These are phyloP conservation scores for Sebastes reedi DNA, from an alignment of 2,797 vertebrate species.

Conservation along the genomic window DNA sequence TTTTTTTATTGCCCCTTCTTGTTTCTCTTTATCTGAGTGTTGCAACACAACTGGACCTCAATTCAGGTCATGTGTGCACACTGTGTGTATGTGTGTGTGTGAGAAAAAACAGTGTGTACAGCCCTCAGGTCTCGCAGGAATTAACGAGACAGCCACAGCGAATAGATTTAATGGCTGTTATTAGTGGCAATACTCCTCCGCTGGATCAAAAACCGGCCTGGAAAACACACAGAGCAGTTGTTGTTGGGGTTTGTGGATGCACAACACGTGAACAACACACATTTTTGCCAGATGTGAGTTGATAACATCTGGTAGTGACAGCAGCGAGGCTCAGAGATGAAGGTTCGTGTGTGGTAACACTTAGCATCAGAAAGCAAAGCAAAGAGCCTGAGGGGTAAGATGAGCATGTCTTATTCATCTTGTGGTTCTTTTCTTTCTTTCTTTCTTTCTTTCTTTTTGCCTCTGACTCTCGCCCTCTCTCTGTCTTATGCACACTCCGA, in stretches of 20 bases:
- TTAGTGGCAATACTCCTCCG: conserved; percentile 9
- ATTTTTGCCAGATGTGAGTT: conserved; percentile 34
- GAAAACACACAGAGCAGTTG: conserved; percentile 15
- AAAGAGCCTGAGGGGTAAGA: conserved; percentile 1
- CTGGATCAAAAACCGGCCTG: background rate
- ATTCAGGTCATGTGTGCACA: background rate
- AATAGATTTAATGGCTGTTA: conserved; percentile 27
- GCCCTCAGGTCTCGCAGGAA: background rate
- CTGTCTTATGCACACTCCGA: background rate
- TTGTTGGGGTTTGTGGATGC: conserved; percentile 7
- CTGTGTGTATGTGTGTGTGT: background rate
- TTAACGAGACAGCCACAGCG: background rate
- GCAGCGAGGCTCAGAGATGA: background rate
- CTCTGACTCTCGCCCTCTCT: background rate
- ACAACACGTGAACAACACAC: conserved; percentile 6
- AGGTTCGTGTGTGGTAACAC: background rate
- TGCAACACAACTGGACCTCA: conserved; percentile 2
- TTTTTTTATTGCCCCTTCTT: background rate
- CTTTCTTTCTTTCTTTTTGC: background rate
- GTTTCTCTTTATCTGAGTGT: background rate
- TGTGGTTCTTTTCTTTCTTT: background rate
- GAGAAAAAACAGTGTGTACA: background rate
- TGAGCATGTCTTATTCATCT: conserved; percentile 12
- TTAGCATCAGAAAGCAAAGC: background rate
- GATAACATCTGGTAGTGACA: conserved; percentile 39